Base-by-base conservation (phyloP, 1,140 invertebrate genomes). In the Trichonephila clavipes region DNA sequence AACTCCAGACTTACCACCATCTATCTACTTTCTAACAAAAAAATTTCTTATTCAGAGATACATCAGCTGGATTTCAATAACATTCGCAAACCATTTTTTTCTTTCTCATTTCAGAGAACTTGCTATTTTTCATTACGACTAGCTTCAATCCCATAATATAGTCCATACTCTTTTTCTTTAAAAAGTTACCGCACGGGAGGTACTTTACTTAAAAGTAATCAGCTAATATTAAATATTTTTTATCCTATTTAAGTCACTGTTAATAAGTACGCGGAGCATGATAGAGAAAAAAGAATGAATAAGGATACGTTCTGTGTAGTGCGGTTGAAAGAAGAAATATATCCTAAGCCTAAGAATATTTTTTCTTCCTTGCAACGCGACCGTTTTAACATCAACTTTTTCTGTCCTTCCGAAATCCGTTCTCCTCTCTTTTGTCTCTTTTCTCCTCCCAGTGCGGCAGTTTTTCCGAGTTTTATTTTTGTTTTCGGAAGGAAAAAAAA, bases 311-410 rank as follows among this genome's bases (percentile, higher is more conserved):
- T 58, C 24, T 85, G 44, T 85, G 51, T 85, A 21, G 44, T 85
- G 82, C 14, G 82, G 82, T 85, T 85, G 82, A 85, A 85, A 59
- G 82, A 85, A 85, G 82, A 85, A 85, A 51, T 58, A 51, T 83
- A 83, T 44, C 51, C 28, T 87, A 40, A 87, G 85, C 61, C 61
- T 0, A 21, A 8, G 10, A 19, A n/a, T 62, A 64, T 64, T 87
- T 64, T 87, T 64, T 87, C 83, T 51, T 34, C 7, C 3, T 18
- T 82, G 44, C n/a, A 69, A 28, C 66, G 66, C 66, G 83, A 61
- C 44, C 58, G 58, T 86, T 87, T 87, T 87, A 87, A 87, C 85
- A 64, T 87, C n/a, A 61, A 87, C 61, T 87, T 87, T 87, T 87
- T 87, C 85, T 83, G 58, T 40, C 62, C 85, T 87, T 87, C 85